These are phyloP conservation scores for Apodemia hepburni DNA, from an alignment of 2,888 invertebrate species.

Conservation along the genomic window DNA sequence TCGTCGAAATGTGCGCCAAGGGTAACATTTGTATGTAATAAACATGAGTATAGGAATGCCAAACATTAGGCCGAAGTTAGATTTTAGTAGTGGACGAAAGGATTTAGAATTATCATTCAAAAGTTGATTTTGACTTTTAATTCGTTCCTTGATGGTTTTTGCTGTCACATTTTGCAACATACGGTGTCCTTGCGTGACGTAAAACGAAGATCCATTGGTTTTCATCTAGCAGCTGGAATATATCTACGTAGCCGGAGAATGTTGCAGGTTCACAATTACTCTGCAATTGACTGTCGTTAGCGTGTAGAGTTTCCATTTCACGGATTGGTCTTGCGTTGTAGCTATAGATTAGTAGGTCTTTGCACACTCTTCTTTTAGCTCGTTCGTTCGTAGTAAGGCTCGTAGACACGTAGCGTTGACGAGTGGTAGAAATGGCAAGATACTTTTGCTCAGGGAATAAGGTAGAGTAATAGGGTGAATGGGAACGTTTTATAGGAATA, in stretches of 20 bases:
- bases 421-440: background rate
- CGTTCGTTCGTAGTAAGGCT: background rate
- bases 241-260: conserved; percentile 33
- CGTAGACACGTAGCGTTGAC: background rate
- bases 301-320: conserved; percentile 27
- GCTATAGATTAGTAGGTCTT: conserved; percentile 29
- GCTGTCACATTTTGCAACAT: conserved; percentile 28
- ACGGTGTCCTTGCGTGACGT: conserved; percentile 21
- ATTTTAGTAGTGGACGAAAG: conserved; percentile 14
- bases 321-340: conserved; percentile 28
- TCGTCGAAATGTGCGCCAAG: too few species aligned
- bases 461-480: conserved; percentile 34
- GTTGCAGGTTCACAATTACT: conserved; percentile 29
- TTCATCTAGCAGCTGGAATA: conserved; percentile 27
- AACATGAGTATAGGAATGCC: too few species aligned
- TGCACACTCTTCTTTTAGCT: conserved; percentile 28
- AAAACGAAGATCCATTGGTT: conserved; percentile 33
- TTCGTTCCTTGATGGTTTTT: conserved; percentile 26
- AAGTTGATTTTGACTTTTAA: conserved; percentile 24
- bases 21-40: too few species aligned
- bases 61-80: too few species aligned
- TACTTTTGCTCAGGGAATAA: background rate
- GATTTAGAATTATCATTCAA: conserved; percentile 21
- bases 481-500: conserved; percentile 35
- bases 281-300: conserved; percentile 23